Conservation (phyloP, 2,797 vertebrate species). For the Cygnus olor region DNA sequence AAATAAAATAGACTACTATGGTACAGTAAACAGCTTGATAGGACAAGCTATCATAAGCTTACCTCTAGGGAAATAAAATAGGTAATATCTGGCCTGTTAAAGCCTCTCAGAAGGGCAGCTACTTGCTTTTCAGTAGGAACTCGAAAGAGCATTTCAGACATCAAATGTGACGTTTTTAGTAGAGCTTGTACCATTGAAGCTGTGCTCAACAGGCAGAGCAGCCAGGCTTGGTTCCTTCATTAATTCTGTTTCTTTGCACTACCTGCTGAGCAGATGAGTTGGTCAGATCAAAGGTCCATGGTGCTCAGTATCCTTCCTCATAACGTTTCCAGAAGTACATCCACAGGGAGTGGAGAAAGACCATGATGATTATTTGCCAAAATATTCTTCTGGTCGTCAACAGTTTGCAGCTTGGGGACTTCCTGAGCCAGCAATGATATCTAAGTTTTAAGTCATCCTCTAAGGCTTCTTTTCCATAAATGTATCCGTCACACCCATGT, state of each 20-base stretch:
- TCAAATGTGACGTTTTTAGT: conserved; percentile 52
- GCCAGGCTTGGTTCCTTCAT: conserved; percentile 1
- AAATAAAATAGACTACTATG: neutral
- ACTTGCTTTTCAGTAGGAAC: conserved; percentile 18
- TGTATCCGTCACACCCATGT: neutral
- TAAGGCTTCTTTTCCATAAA: neutral
- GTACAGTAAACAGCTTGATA: conserved; percentile 1
- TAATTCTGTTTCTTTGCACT: neutral
- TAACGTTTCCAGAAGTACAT: neutral
- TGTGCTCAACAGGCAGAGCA: neutral
- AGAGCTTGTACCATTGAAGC: conserved; percentile 16
- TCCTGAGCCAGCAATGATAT: neutral
- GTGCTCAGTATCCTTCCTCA: neutral
- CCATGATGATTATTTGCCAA: fast-evolving
- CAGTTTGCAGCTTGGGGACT: neutral
- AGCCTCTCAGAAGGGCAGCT: conserved; percentile 11
- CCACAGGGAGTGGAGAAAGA: neutral
- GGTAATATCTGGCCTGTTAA: neutral
- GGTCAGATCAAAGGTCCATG: conserved; percentile 15
- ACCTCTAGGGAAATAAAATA: conserved; percentile 36
- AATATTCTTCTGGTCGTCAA: neutral
- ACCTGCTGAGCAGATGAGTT: neutral
- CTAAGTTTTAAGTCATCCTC: neutral
- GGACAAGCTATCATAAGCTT: neutral
- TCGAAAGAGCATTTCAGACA: conserved; percentile 14